Percentiles rank a stretch among this genome's conserved stretches.
Conservation (phyloP, 1,140 invertebrate genomes). For the Neuroterus valhalla region DNA sequence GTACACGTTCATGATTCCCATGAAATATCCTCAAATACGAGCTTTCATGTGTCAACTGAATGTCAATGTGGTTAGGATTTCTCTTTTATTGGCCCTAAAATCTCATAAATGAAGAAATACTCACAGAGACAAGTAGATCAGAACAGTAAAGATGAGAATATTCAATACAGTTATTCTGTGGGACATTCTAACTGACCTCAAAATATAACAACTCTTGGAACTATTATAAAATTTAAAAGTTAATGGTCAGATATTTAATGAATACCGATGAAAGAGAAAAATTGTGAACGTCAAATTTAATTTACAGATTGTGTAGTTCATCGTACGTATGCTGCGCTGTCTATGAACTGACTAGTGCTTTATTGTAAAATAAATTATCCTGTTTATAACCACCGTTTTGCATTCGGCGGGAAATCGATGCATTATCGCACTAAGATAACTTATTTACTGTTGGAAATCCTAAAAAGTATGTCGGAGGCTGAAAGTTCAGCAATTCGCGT, state of each 20-base stretch:
- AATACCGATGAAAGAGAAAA: no score
- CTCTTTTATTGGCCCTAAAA: background rate
- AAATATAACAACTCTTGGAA: background rate
- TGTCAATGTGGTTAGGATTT: constrained; percentile 14
- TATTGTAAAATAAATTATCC: constrained; percentile 19
- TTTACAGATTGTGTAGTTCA: background rate
- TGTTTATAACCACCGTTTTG: constrained; percentile 25
- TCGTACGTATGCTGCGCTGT: background rate
- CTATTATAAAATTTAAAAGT: background rate
- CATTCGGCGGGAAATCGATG: background rate
- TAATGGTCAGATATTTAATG: background rate
- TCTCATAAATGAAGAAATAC: no score
- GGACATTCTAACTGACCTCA: no score
- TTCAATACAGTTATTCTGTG: no score
- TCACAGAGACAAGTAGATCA: no score
- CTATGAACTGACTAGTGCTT: constrained; percentile 2
- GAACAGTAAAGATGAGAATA: no score
- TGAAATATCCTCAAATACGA: constrained; percentile 13
- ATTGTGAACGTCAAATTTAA: background rate
- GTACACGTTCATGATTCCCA: constrained; percentile 50
- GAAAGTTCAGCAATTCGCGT: constrained; percentile 45
- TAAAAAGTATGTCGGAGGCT: background rate
- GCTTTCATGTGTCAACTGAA: constrained; percentile 4
- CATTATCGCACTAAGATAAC: constrained; percentile 13
- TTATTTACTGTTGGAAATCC: constrained; percentile 12